Conservation (phyloP, 2,797 vertebrate species). For the Emys orbicularis region DNA sequence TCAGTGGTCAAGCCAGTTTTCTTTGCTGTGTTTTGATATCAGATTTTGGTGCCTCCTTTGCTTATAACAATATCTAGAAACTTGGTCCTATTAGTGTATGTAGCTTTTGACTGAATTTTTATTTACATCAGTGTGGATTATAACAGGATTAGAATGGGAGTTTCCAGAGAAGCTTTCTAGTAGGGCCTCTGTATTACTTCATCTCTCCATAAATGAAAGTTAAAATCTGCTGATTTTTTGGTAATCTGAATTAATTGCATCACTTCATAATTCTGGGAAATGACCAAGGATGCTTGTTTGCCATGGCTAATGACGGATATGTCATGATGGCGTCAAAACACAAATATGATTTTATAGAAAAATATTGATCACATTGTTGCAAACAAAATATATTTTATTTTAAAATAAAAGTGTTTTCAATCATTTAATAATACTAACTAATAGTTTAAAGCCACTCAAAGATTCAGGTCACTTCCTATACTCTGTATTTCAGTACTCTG, state of each 20-base stretch:
- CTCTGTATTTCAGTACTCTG: not conserved
- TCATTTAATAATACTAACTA: not conserved
- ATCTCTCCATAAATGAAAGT: not conserved
- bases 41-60: not conserved
- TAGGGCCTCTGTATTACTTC: not conserved
- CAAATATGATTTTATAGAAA: not conserved
- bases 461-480: not conserved
- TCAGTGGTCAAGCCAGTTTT: not conserved
- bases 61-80: not conserved
- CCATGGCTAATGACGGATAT: not conserved
- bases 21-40: not conserved
- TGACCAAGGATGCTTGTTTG: not conserved
- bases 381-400: not conserved
- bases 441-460: not conserved
- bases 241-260: not conserved
- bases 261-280: fast-evolving
- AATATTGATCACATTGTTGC: not conserved
- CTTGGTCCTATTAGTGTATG: not conserved
- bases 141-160: not conserved
- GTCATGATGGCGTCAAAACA: not conserved
- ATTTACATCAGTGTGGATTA: not conserved
- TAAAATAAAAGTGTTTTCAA: not conserved
- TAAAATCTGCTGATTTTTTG: not conserved
- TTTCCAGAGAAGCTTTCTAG: not conserved
- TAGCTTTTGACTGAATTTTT: not conserved